Evolutionary conservation across 64 coral and sea anemone species (phyloP), one percentile per base, ranked within the genome.

Genomic region (Catalaphyllia jardinei): DNA sequence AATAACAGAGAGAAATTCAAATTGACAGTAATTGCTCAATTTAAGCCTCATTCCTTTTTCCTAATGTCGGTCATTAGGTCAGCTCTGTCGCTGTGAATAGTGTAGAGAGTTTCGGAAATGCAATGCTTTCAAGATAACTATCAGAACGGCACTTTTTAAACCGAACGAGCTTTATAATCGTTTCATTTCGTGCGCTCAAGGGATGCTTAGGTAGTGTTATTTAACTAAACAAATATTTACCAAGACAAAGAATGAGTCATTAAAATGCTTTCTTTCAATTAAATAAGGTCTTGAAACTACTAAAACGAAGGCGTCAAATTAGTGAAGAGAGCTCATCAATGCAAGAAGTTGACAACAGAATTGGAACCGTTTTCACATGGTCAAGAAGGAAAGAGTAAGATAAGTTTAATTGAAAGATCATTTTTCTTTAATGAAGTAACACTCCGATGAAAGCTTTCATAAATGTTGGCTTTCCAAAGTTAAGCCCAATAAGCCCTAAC

Each of bases 201-300:
- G 15, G 28, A 61, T 80, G 78, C 62, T 61, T 62, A 65, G 60
- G 38, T 42, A 83, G 59, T 83, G 39, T 65, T 42, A 83, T 65
- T 83, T 83, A 31, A 83, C 59, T 24, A 39, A 83, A 62, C 59
- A 65, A 65, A 83, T 83, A 83, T 67, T 83, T 65, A 83, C 64
- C 24, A 65, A 13, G 60, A 67, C 27, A 38, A 65, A 67, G 79
- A 65, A 67, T 67, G 30, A 33, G 79, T 33, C 79, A 65, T 83
- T 83, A 38, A 83, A 63, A 35, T 63, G 59, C 29, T 83, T 65
- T 62, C 79, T 61, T 60, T 22, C 57, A 63, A 63, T 83, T 63
- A 54, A 11, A 29, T 52, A 10, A 20, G 59, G 14, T 22, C 35
- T 62, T 31, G 27, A 31, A 27, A 62, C 13, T 0, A 33, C 19